Base-by-base conservation (phyloP, 1,140 invertebrate species). In the Ceratina calcarata region DNA sequence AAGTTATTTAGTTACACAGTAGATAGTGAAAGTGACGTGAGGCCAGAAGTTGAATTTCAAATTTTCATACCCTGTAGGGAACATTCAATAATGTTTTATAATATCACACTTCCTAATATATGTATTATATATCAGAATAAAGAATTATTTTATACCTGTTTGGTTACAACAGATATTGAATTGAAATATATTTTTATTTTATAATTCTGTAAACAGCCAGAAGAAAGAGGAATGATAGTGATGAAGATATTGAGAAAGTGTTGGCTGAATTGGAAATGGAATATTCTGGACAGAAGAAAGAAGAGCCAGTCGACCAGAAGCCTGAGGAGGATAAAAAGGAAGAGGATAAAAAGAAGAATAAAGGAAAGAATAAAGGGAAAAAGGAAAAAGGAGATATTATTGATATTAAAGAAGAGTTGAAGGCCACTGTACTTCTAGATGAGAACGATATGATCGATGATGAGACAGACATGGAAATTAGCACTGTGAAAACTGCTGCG, bases 211-310 rank as follows among this genome's bases (percentile, higher is more conserved):
- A 45, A 45, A 8, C 8, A 90, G 90, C 77, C 69, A 96, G 95
- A 87, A 96, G 95, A 88, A 96, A 96, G 91, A 95, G 95, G 51
- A 95, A 96, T 86, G 95, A 97, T 70, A 97, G 96, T 89, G 96
- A 97, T 89, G 96, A 97, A 87, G 97, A 98, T 90, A 94, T 97
- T 79, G 97, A 98, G 88, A 96, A 97, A 91, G 95, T 97, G 62
- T 91, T 98, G 83, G 97, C 96, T 32, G 96, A 97, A 92, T 92
- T 97, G 80, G 95, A 96, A 94, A 93, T 96, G 89, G 96, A 97
- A 92, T 96, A 97, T 93, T 93, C 95, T 74, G 96, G 95, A 45
- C 86, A 90, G 75, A 95, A 94, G 90, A 65, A 88, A 66, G 32
- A 51, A 24, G 68, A 66, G 3, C 13, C 37, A 20, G 83, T 89